phyloP scores from a whole-genome alignment of 2,888 invertebrate genomes.

The Drosophila ustulata region DNA sequence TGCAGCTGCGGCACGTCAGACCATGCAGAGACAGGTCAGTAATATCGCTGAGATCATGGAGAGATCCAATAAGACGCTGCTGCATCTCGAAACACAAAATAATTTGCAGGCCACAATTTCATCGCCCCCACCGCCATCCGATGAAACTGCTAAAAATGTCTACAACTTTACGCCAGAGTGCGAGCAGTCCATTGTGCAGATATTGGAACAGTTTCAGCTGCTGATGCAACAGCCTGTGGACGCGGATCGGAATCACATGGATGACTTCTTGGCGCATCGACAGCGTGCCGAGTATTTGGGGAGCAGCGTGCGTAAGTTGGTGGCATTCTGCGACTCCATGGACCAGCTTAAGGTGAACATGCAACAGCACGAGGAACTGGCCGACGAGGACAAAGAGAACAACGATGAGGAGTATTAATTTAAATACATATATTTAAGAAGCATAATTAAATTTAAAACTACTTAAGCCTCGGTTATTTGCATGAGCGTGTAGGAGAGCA shows the following conservation, averaged over 20 bases:
- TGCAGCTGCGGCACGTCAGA: constrained; percentile 56
- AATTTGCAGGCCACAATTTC: constrained; percentile 32
- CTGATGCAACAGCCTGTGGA: constrained; percentile 48
- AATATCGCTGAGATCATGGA: constrained; percentile 78
- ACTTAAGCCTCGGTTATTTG: constrained; percentile 63
- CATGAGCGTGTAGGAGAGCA: constrained; percentile 74
- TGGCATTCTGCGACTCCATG: constrained; percentile 74
- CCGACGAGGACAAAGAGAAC: constrained; percentile 22
- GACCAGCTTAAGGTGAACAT: constrained; percentile 45
- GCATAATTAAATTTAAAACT: too few species aligned
- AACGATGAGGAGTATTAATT: constrained; percentile 26
- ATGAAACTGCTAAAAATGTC: constrained; percentile 19
- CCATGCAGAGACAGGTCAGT: constrained; percentile 61
- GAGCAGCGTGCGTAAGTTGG: constrained; percentile 77
- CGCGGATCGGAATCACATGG: constrained; percentile 20
- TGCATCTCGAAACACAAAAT: constrained; percentile 75
- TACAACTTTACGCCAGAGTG: constrained; percentile 67
- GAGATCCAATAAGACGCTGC: constrained; percentile 79
- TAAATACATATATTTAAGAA: background rate
- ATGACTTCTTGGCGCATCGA: constrained; percentile 45
- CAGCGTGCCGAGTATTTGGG: constrained; percentile 74
- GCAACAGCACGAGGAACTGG: constrained; percentile 17
- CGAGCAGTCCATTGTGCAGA: constrained; percentile 64
- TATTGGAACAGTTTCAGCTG: constrained; percentile 67
- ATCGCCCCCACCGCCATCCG: constrained; percentile 4